Evolutionary conservation across 2,888 invertebrate genomes (phyloP), one percentile per base, ranked within the genome.

Genomic region (Quadroppia sp.): DNA sequence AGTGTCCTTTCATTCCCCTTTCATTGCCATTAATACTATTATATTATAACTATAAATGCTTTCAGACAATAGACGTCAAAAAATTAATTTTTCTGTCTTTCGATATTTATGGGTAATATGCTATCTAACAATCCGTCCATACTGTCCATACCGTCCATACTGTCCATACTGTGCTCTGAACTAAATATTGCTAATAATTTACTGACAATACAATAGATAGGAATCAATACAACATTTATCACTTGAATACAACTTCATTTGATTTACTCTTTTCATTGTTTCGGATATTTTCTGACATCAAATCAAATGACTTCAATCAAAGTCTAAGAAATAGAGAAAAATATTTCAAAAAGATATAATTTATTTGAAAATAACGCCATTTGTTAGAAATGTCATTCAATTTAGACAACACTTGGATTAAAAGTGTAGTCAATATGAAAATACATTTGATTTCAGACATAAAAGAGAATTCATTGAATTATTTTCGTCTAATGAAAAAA

Each of bases 31-130:
- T 20, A 50, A 50, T 50, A 50, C 50, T 50, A 50, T 50, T 50
- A 50, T 50, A 50, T 50, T 50, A 50, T 50, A 50, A 50, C 50
- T n/a, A 20, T 50, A 50, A 50, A 50, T 50, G 50, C 50, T 50
- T 50, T 50, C n/a, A 50, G 50, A 50, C 50, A 50, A n/a, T 50
- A 20, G 20, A 17, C 20, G 50, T 20, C 50, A 50, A 50, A 20
- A 50, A 50, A 50, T 50, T 50, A 50, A 50, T 50, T 50, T 50
- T 50, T 50, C 50, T 50, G n/a, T n/a, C 17, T 50, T 20, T 17
- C 17, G 17, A 50, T 50, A 50, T 50, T 50, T 50, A 50, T 50
- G 50, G 50, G n/a, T 50, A 50, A 50, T 50, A 50, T 50, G 20
- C 17, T 50, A 20, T 50, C 50, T 50, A 20, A 50, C 50, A 50